Base-by-base conservation (phyloP, 2,113 vertebrate species). In the Emydura subglobosa region DNA sequence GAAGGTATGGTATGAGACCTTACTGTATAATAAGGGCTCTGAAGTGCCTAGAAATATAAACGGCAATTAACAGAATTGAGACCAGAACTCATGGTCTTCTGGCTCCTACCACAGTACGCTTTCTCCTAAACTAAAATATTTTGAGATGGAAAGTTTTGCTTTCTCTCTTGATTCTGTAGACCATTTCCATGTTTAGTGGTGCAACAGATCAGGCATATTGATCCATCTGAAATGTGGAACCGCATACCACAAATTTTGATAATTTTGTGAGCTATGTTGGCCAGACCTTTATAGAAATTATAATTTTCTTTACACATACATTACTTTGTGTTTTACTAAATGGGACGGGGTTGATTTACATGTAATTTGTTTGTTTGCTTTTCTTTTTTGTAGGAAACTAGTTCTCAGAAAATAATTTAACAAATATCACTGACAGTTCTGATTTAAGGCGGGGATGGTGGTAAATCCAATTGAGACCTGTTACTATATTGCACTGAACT, bases 331-430 rank as follows among this genome's bases (percentile, higher is more conserved):
- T 31, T 51, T 88, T 83, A 90, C 79, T 95, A 83, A 94, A 94
- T 39, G 47, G 65, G 88, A 92, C 25, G 91, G 22, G 34, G 83
- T 90, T 96, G 54, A 88, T 82, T 90, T 96, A 91, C 88, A 76
- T 88, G 88, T 59, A 86, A 83, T 84, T 81, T 96, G 76, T 92
- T 95, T 96, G 91, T 94, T 97, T 96, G 84, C 78, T 96, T 92
- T 92, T 82, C 83, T 93, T 95, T 85, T 91, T 85, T 93, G 91
- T 79, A 88, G 91, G 91, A 92, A 97, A 95, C 83, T 34, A 95
- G 6, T 85, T 7, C 47, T 91, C 79, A 82, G 89, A 84, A 97
- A 96, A 95, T 72, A 94, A 59, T 59, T 59, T 59, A 59, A 82
- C 86, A 83, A 81, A 88, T 72, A 76, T 47, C 95, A 92, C 87